Base-by-base conservation (phyloP, 2,888 invertebrate genomes). In the Boloria euphrosyne region DNA sequence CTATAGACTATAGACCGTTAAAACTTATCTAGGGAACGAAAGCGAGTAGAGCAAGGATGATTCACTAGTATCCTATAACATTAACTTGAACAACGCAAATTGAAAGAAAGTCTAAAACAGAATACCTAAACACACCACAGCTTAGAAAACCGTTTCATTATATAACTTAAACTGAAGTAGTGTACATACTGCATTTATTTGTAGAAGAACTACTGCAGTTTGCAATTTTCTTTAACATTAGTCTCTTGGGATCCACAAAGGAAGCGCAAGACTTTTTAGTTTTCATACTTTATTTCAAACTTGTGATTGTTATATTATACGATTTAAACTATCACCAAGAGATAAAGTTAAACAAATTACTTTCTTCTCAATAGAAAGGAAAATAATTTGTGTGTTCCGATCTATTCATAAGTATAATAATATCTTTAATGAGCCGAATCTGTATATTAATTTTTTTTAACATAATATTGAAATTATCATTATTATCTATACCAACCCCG, bases 181-280 rank as follows among this genome's bases (percentile, higher is more conserved):
- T 51, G 14, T 51, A 27, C 22, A 27, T 38, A 38, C 6, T 10
- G 27, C n/a, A 6, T 52, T 54, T 43, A 38, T 54, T 18, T 54
- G 2, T 16, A 2, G 13, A 10, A 17, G 17, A 43, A 13, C 16
- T 13, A 7, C 38, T 55, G 38, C 18, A 44, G 16, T 43, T 13
- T 44, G 38, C n/a, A 49, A 49, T 49, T 49, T 49, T 49, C 47
- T 49, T 49, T n/a, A 49, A 49, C 47, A 49, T 49, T 49, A 16
- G 47, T 53, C 53, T 16, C 53, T 6, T 16, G 53, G 38, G 16
- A 38, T 38, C 31, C 31, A 38, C 7, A 7, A 38, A 38, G 31
- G 53, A 4, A 31, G 27, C 22, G n/a, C 14, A 38, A 38, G 31
- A 38, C 10, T 14, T 27, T 27, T 53, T 5, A 6, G 16, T 13